Base-by-base conservation (phyloP, 2,888 invertebrate genomes). In the Cheilosia scutellata region DNA sequence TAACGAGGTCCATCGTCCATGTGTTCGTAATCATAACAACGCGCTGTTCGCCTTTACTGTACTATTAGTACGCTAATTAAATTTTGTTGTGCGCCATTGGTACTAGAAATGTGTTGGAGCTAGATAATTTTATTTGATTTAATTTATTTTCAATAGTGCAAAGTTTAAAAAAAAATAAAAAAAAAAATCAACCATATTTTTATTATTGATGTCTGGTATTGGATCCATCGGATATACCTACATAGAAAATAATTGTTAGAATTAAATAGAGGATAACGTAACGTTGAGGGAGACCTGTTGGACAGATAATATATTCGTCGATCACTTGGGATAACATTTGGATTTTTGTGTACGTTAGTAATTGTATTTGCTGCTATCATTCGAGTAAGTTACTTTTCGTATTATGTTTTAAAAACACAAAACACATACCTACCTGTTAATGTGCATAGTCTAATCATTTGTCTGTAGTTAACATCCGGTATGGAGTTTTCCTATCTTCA, bases 1-100 rank as follows among this genome's bases (percentile, higher is more conserved):
- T 65, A 16, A 57, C 55, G 76, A 77, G 58, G 44, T 42, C 53
- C 58, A 66, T 72, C 66, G 44, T 42, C 53, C 58, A 66, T 72
- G 71, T 78, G 74, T 68, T 68, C 57, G 74, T 79, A 70, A 83
- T 57, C 68, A 72, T 74, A 58, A 53, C 65, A 33, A 57, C 20
- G 68, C 42, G 49, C 44, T 78, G 29, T 40, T 72, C 25, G 65
- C 44, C 51, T 70, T 63, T 68, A 47, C 7, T 63, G 57, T 57
- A 60, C 76, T 78, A 55, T 55, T 75, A 65, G 65, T 55, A 65
- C 63, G 42, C 53, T 63, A 49, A 58, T 76, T 66, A 51, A 7
- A 58, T 37, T 49, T 71, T 11, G 0, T 3, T 60, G 55, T 47
- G 40, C 25, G 29, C 31, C 9, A 37, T 37, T 37, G 37, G 37